A percentile compares a stretch with the other conserved stretches of the same genome.
Evolutionary conservation across 2,797 vertebrate species (phyloP).

Genomic region (Phrynocephalus guinanensis): DNA sequence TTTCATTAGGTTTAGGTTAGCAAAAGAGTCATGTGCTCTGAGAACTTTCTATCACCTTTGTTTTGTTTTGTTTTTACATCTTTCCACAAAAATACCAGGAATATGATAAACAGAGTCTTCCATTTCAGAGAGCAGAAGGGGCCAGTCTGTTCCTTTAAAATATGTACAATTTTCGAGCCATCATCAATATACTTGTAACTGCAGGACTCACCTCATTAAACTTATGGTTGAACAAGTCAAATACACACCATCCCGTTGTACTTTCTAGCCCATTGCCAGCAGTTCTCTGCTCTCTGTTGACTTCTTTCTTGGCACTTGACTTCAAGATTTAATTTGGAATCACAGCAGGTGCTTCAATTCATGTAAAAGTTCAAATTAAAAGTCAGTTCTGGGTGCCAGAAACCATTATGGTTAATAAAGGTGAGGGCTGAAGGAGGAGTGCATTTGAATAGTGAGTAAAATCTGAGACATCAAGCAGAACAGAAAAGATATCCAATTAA

Average conservation of each 20-base stretch:
- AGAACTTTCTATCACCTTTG: conserved; percentile 55
- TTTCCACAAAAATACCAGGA: conserved; percentile 50
- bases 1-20: conserved; percentile 31
- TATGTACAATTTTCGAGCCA: conserved; percentile 58
- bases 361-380: conserved; percentile 71
- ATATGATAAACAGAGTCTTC: conserved; percentile 63
- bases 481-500: conserved; percentile 45
- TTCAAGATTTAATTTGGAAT: conserved; percentile 75
- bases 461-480: conserved; percentile 53
- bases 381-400: conserved; percentile 66
- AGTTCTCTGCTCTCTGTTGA: conserved; percentile 72
- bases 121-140: conserved; percentile 55
- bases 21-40: conserved; percentile 35
- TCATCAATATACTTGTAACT: conserved; percentile 69
- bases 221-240: conserved; percentile 69
- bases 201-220: conserved; percentile 71
- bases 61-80: conserved; percentile 30
- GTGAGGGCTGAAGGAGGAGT: conserved; percentile 67
- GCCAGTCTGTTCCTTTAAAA: conserved; percentile 63
- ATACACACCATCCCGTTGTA: conserved; percentile 71
- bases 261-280: conserved; percentile 68
- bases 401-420: conserved; percentile 55
- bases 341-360: conserved; percentile 71
- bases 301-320: conserved; percentile 66
- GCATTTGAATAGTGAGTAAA: conserved; percentile 55